Evolutionary conservation across 2,888 invertebrate genomes (phyloP).

Genomic region (Phoronis australis): DNA sequence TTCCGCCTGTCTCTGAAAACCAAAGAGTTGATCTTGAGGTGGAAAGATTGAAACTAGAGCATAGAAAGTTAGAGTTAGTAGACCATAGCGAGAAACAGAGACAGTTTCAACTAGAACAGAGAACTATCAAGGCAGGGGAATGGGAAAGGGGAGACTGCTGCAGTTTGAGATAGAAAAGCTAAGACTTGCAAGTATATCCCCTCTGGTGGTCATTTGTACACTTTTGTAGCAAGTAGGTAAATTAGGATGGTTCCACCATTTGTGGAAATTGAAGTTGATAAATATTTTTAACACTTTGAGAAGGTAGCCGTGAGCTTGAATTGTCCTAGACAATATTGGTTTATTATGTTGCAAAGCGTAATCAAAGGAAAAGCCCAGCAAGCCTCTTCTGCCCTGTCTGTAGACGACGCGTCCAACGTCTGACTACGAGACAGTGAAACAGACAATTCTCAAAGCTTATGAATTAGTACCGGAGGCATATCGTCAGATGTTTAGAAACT

Average conservation of each 20-base stretch:
- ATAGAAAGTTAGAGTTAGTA: too few relatives aligned
- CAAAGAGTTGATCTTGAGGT: too few relatives aligned
- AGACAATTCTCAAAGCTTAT: constrained; percentile 14
- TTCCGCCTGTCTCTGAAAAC: too few relatives aligned
- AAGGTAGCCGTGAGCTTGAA: constrained; percentile 10
- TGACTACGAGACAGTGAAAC: constrained; percentile 12
- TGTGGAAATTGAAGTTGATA: constrained; percentile 10
- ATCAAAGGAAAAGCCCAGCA: constrained; percentile 11
- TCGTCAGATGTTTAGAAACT: constrained; percentile 10
- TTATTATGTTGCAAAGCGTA: constrained; percentile 14
- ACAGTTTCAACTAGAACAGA: background rate
- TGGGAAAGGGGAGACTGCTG: background rate
- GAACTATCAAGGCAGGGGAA: background rate
- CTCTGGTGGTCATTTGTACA: background rate
- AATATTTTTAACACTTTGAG: constrained; percentile 13
- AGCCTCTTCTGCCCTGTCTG: constrained; percentile 4
- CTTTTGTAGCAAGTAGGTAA: constrained; percentile 3
- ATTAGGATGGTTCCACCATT: constrained; percentile 10
- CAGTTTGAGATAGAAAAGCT: background rate
- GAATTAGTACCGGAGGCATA: constrained; percentile 14
- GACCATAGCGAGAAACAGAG: too few relatives aligned
- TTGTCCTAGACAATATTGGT: constrained; percentile 12
- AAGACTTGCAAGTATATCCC: background rate
- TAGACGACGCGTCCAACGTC: constrained; percentile 6
- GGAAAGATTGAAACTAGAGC: too few relatives aligned